These are phyloP conservation scores for Sylvia borin DNA, from an alignment of 2,797 vertebrate species.

Conservation along the genomic window DNA sequence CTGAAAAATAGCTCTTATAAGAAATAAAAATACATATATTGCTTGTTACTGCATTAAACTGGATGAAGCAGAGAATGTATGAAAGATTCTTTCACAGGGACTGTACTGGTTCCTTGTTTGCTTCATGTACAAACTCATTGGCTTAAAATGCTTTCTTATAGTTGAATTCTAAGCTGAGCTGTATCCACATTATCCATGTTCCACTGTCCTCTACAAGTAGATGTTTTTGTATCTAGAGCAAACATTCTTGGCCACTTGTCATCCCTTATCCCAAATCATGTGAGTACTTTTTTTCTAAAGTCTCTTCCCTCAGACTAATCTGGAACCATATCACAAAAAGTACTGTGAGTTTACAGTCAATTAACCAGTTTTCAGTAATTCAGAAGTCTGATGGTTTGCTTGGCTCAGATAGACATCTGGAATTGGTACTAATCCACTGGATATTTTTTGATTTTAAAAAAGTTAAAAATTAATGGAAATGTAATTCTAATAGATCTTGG, in stretches of 20 bases:
- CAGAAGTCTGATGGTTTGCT: not conserved
- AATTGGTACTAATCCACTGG: not conserved
- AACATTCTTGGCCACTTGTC: not conserved
- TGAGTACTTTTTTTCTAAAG: not conserved
- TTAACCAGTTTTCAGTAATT: not conserved
- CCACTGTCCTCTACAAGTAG: not conserved
- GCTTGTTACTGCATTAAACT: slow-evolving; percentile 38
- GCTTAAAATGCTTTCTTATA: not conserved
- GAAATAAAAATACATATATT: not conserved
- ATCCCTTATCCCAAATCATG: not conserved
- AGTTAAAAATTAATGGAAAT: not conserved
- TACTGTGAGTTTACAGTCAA: not conserved
- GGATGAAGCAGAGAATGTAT: not conserved
- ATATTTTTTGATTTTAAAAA: not conserved
- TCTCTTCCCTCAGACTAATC: not conserved
- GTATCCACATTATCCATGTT: rapidly evolving
- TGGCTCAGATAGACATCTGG: not conserved
- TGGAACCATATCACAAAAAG: not conserved
- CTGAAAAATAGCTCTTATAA: not conserved
- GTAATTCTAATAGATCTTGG: not conserved
- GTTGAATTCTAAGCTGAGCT: not conserved
- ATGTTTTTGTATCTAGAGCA: not conserved
- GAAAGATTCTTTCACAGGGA: not conserved
- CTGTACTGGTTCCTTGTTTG: not conserved
- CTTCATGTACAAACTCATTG: not conserved